Evolutionary conservation across 2,888 invertebrate genomes (phyloP).

Genomic region (Margaritifera margaritifera): DNA sequence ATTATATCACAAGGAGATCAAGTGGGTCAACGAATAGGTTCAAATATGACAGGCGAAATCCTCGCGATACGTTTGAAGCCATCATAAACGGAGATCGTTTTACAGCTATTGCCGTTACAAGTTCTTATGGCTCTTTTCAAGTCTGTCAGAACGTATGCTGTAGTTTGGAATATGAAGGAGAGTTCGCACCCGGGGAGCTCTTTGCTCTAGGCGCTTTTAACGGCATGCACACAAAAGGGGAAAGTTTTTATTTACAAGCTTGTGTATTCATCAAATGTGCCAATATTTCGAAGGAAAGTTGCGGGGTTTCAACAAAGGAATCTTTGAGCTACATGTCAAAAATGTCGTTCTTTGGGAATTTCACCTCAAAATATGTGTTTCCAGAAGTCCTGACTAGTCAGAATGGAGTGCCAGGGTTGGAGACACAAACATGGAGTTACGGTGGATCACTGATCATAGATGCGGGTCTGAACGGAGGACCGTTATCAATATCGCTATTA

Average conservation of each 20-base stretch:
- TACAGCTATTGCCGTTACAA: constrained; percentile 6
- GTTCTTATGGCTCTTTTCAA: constrained; percentile 3
- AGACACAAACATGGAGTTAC: constrained; percentile 22
- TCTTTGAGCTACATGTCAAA: constrained; percentile 20
- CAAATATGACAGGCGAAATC: background rate
- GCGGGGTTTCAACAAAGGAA: constrained; percentile 20
- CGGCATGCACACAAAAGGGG: constrained; percentile 22
- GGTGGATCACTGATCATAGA: constrained; percentile 28
- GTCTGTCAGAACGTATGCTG: constrained; percentile 33
- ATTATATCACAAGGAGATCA: background rate
- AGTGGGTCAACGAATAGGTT: background rate
- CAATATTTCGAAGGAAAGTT: constrained; percentile 18
- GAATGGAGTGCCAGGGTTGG: constrained; percentile 12
- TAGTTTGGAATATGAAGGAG: constrained; percentile 17
- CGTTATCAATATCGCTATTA: constrained; percentile 27
- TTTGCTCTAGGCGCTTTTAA: constrained; percentile 31
- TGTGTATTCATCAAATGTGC: constrained; percentile 30
- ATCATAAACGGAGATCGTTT: constrained; percentile 26
- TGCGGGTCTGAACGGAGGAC: constrained; percentile 23
- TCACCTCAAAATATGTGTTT: constrained; percentile 17
- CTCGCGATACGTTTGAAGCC: constrained; percentile 1
- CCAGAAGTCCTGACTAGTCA: constrained; percentile 26
- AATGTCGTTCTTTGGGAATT: constrained; percentile 33
- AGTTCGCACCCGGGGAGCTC: constrained; percentile 8
- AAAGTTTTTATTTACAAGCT: constrained; percentile 20